Evolutionary conservation across 2,113 vertebrate species (phyloP), one percentile per base, ranked within the genome.

Genomic region (Oceanites oceanicus): DNA sequence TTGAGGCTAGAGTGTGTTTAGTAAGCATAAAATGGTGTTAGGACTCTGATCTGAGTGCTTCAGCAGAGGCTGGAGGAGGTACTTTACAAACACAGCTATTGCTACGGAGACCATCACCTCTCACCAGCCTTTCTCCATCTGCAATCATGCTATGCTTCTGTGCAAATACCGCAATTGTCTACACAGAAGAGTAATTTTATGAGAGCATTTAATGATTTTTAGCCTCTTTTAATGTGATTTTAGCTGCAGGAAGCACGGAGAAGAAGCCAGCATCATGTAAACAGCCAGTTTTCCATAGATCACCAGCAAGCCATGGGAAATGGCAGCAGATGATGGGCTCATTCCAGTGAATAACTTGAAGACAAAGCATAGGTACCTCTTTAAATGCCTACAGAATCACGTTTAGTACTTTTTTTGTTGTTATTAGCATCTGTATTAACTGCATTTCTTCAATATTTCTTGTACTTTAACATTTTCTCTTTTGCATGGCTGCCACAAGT

Each of bases 121-220:
- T 91, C 79, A 85, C 36, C 47, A 82, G 72, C 47, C 27, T 59
- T 83, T 82, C 44, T 72, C 80, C 18, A 81, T 75, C 45, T 86
- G 49, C 40, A 95, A 91, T 87, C 73, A 75, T 2, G 50, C n/a
- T 65, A 81, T 25, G 63, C 38, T 91, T 92, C 90, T 87, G 40
- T 87, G 61, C 76, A 95, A 94, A 75, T 53, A 78, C 49, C 14
- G 11, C 34, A 91, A 75, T 81, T 92, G 56, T 78, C 84, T 89
- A 68, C 19, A 85, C 12, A 81, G 65, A 90, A 84, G 56, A 94
- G 44, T 75, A 58, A 94, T 91, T 95, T 95, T 87, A 87, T 75
- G 89, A 82, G 77, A 62, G 25, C 1, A 4, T 86, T 92, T 78
- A 94, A 66, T 76, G 68, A 62, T 87, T 93, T 97, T 93, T 63